A percentile compares a stretch with the other conserved stretches of the same genome.
Evolutionary conservation across 2,888 invertebrate species (phyloP).

Genomic region (Tromatobia lineatoria): DNA sequence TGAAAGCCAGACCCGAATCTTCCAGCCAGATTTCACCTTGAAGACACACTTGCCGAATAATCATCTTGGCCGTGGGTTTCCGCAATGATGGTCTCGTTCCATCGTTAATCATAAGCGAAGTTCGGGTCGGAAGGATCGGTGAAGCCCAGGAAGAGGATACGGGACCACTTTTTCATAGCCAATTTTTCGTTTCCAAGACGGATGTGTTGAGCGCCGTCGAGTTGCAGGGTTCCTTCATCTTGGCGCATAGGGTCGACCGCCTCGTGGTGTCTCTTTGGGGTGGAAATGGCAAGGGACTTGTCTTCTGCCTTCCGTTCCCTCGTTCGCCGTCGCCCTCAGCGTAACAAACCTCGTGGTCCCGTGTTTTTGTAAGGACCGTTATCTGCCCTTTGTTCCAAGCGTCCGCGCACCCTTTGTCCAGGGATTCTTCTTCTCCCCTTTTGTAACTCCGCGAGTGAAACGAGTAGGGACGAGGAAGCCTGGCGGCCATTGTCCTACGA

Average conservation of each 20-base stretch:
- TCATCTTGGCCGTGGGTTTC: constrained; percentile 2
- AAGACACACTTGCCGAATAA: constrained; percentile 23
- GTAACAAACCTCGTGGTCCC: constrained; percentile 45
- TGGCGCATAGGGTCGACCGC: background rate
- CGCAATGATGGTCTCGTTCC: constrained; percentile 17
- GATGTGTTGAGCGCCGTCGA: constrained; percentile 44
- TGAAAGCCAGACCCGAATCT: no score
- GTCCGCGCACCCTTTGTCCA: constrained; percentile 80
- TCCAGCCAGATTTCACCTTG: no score
- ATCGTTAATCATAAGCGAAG: constrained; percentile 61
- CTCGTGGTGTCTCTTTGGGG: constrained; percentile 26
- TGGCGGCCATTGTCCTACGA: constrained; percentile 59
- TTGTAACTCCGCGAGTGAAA: constrained; percentile 33
- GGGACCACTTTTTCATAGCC: constrained; percentile 51
- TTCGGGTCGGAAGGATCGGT: background rate
- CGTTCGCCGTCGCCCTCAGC: constrained; percentile 33
- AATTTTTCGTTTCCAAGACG: constrained; percentile 66
- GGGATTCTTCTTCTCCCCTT: constrained; percentile 56
- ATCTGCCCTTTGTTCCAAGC: constrained; percentile 82
- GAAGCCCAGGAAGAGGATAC: constrained; percentile 26
- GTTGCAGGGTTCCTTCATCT: constrained; percentile 24
- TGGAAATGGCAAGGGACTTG: constrained; percentile 63
- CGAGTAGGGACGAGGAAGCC: constrained; percentile 18
- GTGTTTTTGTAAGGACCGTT: constrained; percentile 82
- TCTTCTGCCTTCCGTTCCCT: constrained; percentile 54